Percentiles rank a stretch among this genome's conserved stretches.
Evolutionary conservation across 2,888 invertebrate species (phyloP).

Genomic region (Stomorhina lunata): DNA sequence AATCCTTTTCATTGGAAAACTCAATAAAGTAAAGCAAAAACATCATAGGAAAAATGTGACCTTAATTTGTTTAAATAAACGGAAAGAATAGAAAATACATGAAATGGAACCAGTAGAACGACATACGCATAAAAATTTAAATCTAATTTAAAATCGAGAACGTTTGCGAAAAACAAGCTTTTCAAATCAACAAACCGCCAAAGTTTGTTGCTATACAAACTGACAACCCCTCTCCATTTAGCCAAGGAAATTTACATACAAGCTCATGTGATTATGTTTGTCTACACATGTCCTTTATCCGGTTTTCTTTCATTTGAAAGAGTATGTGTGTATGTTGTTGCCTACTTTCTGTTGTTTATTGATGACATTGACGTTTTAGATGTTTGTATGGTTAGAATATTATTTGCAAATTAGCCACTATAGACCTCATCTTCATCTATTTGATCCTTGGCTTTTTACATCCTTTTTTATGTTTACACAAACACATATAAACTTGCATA

Average conservation of each 20-base stretch:
- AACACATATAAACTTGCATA: background rate
- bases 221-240: background rate
- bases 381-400: constrained; percentile 69
- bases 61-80: constrained; percentile 78
- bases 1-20: constrained; percentile 61
- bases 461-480: constrained; percentile 64
- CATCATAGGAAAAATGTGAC: constrained; percentile 72
- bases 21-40: constrained; percentile 41
- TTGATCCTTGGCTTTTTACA: constrained; percentile 44
- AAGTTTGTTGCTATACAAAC: constrained; percentile 55
- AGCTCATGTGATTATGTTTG: constrained; percentile 69
- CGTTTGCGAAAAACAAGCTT: too few species aligned
- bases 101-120: constrained; percentile 49
- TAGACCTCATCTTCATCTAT: constrained; percentile 45
- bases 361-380: constrained; percentile 48
- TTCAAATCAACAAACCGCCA: constrained; percentile 68
- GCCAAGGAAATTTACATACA: constrained; percentile 36
- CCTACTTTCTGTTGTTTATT: constrained; percentile 53
- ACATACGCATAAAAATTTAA: constrained; percentile 69
- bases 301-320: constrained; percentile 10
- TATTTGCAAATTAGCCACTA: constrained; percentile 78
- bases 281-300: constrained; percentile 46
- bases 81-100: constrained; percentile 70
- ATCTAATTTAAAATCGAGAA: constrained; percentile 75
- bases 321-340: background rate